phyloP scores from a whole-genome alignment of 2,888 invertebrate species.

The Caenorhabditis sinica region DNA sequence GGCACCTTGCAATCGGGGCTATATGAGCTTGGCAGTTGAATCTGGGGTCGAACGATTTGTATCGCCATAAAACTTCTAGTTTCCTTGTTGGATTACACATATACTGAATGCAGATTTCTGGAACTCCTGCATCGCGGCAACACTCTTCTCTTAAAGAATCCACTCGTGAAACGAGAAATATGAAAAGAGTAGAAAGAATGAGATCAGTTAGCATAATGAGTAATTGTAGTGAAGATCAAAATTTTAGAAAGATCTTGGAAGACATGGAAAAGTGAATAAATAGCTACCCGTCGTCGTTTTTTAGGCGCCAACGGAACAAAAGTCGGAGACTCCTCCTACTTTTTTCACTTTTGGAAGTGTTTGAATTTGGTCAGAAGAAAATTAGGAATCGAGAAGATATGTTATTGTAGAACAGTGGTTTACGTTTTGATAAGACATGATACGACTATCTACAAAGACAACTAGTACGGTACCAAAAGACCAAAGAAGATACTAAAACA shows the following conservation, averaged over 20 bases:
- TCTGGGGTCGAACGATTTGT: conserved; percentile 70
- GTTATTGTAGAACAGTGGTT: neutral
- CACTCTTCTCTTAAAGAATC: conserved; percentile 61
- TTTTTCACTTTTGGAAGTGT: conserved; percentile 1
- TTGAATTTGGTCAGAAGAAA: neutral
- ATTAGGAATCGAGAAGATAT: no score
- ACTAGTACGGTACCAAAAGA: conserved; percentile 31
- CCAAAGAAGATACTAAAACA: conserved; percentile 6
- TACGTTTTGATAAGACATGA: no score
- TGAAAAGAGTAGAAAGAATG: conserved; percentile 4
- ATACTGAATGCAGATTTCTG: conserved; percentile 71
- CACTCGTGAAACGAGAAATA: neutral
- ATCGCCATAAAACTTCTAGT: conserved; percentile 76
- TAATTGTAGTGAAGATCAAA: neutral
- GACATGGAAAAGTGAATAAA: neutral
- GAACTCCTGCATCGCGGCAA: conserved; percentile 75
- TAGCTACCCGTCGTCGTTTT: conserved; percentile 14
- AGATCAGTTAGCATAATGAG: neutral
- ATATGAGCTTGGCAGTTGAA: conserved; percentile 73
- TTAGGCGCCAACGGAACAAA: conserved; percentile 4
- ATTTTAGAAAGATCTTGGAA: neutral
- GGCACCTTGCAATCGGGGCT: conserved; percentile 74
- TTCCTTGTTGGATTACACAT: conserved; percentile 77
- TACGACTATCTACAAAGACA: neutral
- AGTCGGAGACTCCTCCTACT: conserved; percentile 19